Percentiles rank a stretch among this genome's conserved stretches.
Conservation (phyloP, 1,140 invertebrate species). For the Dinothrombium tinctorium region DNA sequence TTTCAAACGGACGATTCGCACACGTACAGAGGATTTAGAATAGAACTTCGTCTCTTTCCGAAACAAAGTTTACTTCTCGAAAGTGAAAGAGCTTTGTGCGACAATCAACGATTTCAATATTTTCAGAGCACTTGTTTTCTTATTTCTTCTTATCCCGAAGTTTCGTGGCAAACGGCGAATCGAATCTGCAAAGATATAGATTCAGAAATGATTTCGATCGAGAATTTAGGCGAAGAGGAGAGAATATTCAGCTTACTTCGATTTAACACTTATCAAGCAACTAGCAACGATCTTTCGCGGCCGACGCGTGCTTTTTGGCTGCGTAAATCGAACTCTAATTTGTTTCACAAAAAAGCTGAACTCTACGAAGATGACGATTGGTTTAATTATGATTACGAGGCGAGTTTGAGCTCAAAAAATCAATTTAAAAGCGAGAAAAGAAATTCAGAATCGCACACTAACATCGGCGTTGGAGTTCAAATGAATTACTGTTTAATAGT, state of each 20-base stretch:
- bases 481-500: background rate
- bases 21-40: slow-evolving; percentile 40
- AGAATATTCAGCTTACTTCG: background rate
- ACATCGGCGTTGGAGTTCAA: background rate
- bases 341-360: background rate
- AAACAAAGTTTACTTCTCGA: slow-evolving; percentile 2
- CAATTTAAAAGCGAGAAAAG: too few species aligned
- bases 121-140: slow-evolving; percentile 31
- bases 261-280: background rate
- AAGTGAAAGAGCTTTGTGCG: slow-evolving; percentile 10
- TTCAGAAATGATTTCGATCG: slow-evolving; percentile 13
- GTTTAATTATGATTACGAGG: background rate
- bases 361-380: background rate
- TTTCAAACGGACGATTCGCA: slow-evolving; percentile 45
- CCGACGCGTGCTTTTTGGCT: slow-evolving; percentile 1
- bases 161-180: slow-evolving; percentile 41
- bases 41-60: slow-evolving; percentile 29
- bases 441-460: background rate
- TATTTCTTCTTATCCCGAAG: slow-evolving; percentile 40
- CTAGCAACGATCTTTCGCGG: background rate
- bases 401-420: too few species aligned
- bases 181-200: slow-evolving; percentile 40
- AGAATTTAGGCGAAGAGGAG: slow-evolving; percentile 7
- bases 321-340: background rate
- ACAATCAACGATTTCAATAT: slow-evolving; percentile 12